Evolutionary conservation across 1,140 invertebrate species (phyloP).

Genomic region (Aporrectodea caliginosa): DNA sequence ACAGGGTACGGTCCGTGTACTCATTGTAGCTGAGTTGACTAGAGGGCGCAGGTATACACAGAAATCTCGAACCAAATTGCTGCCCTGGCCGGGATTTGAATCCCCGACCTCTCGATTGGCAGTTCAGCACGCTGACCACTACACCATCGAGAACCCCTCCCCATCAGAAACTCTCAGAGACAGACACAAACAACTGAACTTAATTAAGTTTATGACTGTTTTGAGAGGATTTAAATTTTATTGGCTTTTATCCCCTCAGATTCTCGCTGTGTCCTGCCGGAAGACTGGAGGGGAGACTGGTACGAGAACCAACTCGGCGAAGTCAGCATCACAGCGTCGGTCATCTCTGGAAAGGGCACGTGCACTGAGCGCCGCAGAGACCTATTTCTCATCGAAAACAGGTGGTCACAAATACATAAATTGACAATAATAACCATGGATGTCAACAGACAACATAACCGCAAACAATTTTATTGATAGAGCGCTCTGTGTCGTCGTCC

Average conservation of each 20-base stretch:
- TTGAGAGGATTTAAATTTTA: too few relatives aligned
- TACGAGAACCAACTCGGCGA: constrained; percentile 10
- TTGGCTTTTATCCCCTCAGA: neutral
- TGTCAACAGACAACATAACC: neutral
- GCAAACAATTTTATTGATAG: too few relatives aligned
- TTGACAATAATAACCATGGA: neutral
- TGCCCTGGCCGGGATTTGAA: too few relatives aligned
- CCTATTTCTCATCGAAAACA: constrained; percentile 19
- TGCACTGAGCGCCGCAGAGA: constrained; percentile 11
- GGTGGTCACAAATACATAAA: too few relatives aligned
- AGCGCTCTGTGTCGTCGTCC: too few relatives aligned
- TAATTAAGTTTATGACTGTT: too few relatives aligned
- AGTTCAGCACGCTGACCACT: neutral
- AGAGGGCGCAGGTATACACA: too few relatives aligned
- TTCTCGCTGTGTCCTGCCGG: constrained; percentile 4
- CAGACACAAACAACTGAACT: too few relatives aligned
- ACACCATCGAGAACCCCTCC: neutral
- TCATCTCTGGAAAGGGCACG: constrained; percentile 13
- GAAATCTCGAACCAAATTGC: neutral
- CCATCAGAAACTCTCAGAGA: neutral
- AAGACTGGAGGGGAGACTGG: constrained; percentile 18
- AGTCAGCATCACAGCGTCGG: constrained; percentile 9
- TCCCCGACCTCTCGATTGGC: too few relatives aligned
- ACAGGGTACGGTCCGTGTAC: too few relatives aligned
- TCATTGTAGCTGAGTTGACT: too few relatives aligned